A percentile compares a stretch with the other conserved stretches of the same genome.
phyloP scores from a whole-genome alignment of 2,888 invertebrate genomes.

The Yponomeuta sedellus region DNA sequence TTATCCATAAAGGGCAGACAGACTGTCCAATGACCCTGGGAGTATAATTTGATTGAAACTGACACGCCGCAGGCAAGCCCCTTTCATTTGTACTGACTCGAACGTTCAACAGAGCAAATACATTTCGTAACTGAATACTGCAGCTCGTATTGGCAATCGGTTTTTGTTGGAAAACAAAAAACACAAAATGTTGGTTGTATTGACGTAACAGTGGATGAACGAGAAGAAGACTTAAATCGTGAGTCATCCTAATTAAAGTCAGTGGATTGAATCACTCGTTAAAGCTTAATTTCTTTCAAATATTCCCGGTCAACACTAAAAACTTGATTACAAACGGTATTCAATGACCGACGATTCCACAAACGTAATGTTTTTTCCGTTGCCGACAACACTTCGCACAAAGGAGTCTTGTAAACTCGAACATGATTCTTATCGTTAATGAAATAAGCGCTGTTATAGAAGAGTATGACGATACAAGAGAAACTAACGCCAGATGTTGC shows the following conservation, averaged over 20 bases:
- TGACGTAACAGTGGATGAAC: too few species aligned
- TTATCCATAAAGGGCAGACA: neutral
- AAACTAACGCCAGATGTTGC: neutral
- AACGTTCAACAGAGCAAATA: neutral
- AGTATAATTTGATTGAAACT: neutral
- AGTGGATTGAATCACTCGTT: too few species aligned
- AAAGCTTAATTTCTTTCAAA: too few species aligned
- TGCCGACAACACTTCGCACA: neutral
- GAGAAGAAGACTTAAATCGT: too few species aligned
- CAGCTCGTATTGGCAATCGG: neutral
- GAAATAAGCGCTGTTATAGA: neutral
- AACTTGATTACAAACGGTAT: neutral
- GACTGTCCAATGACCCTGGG: neutral
- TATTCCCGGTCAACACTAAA: neutral
- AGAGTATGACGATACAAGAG: neutral
- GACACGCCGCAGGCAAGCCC: neutral
- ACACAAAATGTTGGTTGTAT: too few species aligned
- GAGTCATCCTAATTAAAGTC: too few species aligned
- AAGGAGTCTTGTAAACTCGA: neutral
- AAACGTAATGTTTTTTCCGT: neutral
- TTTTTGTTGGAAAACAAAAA: neutral
- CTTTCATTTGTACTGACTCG: neutral
- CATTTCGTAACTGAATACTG: neutral
- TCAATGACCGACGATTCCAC: neutral
- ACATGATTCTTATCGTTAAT: neutral